Percentiles rank a stretch among this genome's conserved stretches.
phyloP scores from a whole-genome alignment of 2,797 vertebrate species.

The Anisognathus igniventris region DNA sequence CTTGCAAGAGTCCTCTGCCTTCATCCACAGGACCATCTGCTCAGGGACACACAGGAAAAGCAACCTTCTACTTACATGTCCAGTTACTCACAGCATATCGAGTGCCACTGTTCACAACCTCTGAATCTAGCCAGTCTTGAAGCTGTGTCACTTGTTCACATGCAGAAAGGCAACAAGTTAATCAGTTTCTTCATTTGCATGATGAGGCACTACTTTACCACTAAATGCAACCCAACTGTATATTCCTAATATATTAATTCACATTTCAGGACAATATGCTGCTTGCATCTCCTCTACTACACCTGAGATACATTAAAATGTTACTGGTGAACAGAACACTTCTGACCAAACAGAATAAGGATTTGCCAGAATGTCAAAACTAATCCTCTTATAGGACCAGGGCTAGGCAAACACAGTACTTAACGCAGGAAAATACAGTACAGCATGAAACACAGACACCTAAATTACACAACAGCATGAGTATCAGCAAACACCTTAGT shows the following conservation, averaged over 20 bases:
- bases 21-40: not conserved
- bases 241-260: not conserved
- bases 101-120: not conserved
- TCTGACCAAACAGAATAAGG: not conserved
- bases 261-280: not conserved
- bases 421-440: too few species aligned
- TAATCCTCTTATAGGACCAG: not conserved
- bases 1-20: not conserved
- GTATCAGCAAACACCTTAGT: not conserved
- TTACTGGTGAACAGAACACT: not conserved
- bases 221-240: not conserved
- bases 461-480: not conserved
- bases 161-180: not conserved
- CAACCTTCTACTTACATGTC: not conserved
- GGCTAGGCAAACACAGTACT: not conserved
- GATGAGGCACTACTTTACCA: not conserved
- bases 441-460: not conserved
- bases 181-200: not conserved
- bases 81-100: not conserved
- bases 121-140: not conserved
- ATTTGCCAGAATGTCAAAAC: not conserved
- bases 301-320: not conserved
- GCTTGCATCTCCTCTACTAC: fast-evolving
- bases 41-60: not conserved
- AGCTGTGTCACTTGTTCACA: not conserved